These are phyloP conservation scores for Grus americana DNA, from an alignment of 2,113 vertebrate genomes.

Conservation along the genomic window DNA sequence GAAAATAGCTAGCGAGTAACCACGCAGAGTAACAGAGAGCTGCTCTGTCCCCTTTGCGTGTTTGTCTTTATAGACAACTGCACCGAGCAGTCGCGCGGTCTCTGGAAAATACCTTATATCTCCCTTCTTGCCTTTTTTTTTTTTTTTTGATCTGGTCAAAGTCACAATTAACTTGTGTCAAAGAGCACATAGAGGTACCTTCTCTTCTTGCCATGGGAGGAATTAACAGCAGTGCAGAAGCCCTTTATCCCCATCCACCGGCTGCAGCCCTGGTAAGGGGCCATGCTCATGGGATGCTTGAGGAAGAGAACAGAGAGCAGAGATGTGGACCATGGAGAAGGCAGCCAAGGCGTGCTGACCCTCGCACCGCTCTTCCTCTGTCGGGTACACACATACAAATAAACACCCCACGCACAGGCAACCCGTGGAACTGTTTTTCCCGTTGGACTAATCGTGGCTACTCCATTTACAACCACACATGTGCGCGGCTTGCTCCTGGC, in stretches of 20 bases:
- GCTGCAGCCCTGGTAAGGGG: rapidly evolving
- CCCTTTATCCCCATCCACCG: not conserved
- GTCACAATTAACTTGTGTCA: not conserved
- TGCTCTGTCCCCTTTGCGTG: not conserved
- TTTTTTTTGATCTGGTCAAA: not conserved
- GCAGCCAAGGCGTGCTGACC: not conserved
- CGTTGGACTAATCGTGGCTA: not conserved
- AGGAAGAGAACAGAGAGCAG: not conserved
- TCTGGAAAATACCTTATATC: not conserved
- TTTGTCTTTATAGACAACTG: not conserved
- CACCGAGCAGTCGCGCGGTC: not conserved
- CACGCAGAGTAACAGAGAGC: not conserved
- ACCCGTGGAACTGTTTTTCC: not conserved
- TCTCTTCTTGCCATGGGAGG: not conserved
- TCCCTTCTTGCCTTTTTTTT: not conserved
- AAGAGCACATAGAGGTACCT: not conserved
- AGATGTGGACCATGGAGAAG: not conserved
- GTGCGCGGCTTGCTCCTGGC: not conserved
- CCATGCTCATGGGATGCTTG: rapidly evolving
- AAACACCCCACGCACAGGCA: not conserved
- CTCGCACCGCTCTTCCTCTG: not conserved
- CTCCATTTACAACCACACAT: not conserved
- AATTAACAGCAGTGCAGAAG: not conserved
- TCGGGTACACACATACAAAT: not conserved
- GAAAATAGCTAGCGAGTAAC: not conserved